Conservation (phyloP, 2,113 vertebrate species). For the Rhinogobius similis region DNA sequence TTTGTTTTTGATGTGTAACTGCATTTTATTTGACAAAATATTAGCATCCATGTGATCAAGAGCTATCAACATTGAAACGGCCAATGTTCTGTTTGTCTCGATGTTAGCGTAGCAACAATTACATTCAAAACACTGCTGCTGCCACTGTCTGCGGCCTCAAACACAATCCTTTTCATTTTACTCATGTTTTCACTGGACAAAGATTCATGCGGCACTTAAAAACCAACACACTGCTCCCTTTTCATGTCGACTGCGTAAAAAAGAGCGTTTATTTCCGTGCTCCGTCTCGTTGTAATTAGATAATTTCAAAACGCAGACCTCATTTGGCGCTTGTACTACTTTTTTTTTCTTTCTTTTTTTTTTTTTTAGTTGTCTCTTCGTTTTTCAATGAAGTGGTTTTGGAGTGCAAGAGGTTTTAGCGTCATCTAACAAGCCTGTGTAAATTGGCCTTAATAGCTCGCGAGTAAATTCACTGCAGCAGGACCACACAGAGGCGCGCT, state of each 20-base stretch:
- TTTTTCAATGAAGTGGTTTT: conserved; percentile 54
- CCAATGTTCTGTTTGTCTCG: conserved; percentile 61
- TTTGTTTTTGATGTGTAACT: background rate
- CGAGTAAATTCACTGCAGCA: conserved; percentile 30
- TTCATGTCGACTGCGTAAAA: background rate
- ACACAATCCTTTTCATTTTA: background rate
- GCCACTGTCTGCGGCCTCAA: conserved; percentile 18
- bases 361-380: conserved; percentile 35
- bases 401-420: conserved; percentile 24
- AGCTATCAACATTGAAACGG: too few relatives aligned
- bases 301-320: conserved; percentile 35
- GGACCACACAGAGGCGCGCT: conserved; percentile 50
- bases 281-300: conserved; percentile 38
- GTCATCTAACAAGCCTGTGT: conserved; percentile 25
- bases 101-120: conserved; percentile 58
- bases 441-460: conserved; percentile 41
- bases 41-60: too few relatives aligned
- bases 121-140: conserved; percentile 52
- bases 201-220: background rate
- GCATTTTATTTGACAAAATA: too few relatives aligned
- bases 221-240: background rate
- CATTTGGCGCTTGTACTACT: conserved; percentile 26
- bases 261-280: conserved; percentile 17
- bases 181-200: background rate
- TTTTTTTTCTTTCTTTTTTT: conserved; percentile 26